These are phyloP conservation scores for Pandemis heparana DNA, from an alignment of 2,888 invertebrate genomes.

Conservation along the genomic window DNA sequence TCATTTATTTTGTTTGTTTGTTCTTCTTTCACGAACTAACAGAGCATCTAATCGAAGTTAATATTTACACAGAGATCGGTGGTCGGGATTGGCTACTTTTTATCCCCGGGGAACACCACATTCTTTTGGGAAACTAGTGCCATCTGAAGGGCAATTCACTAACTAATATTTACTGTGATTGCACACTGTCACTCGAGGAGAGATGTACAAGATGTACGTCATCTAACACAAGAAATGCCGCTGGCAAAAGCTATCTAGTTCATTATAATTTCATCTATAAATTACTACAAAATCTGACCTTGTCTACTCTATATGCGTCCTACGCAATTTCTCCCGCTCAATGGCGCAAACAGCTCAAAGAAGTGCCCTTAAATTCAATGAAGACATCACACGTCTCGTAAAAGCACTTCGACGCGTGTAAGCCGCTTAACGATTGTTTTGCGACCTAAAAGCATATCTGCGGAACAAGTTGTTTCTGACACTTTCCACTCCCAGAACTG, in stretches of 20 bases:
- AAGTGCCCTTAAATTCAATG: slow-evolving; percentile 37
- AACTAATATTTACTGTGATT: too few species aligned
- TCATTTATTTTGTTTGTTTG: too few species aligned
- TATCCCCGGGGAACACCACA: too few species aligned
- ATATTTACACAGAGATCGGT: too few species aligned
- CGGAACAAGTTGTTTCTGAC: slow-evolving; percentile 36
- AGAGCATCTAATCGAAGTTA: too few species aligned
- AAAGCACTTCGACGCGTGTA: slow-evolving; percentile 35
- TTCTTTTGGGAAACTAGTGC: too few species aligned
- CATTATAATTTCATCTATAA: background rate
- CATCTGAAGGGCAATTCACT: too few species aligned
- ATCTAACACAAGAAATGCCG: too few species aligned
- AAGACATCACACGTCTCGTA: slow-evolving; percentile 36
- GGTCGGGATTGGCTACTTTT: too few species aligned
- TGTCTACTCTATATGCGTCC: background rate
- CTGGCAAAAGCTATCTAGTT: background rate
- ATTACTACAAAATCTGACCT: background rate
- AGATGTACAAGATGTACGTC: too few species aligned
- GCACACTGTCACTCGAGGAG: too few species aligned
- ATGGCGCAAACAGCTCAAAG: slow-evolving; percentile 15
- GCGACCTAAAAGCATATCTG: slow-evolving; percentile 39
- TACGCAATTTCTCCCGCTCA: slow-evolving; percentile 2
- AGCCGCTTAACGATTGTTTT: slow-evolving; percentile 39
- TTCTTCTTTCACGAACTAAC: too few species aligned
- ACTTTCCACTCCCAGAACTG: slow-evolving; percentile 30